Percentiles rank a stretch among this genome's conserved stretches.
phyloP scores from a whole-genome alignment of 2,888 invertebrate species.

The Syritta pipiens region DNA sequence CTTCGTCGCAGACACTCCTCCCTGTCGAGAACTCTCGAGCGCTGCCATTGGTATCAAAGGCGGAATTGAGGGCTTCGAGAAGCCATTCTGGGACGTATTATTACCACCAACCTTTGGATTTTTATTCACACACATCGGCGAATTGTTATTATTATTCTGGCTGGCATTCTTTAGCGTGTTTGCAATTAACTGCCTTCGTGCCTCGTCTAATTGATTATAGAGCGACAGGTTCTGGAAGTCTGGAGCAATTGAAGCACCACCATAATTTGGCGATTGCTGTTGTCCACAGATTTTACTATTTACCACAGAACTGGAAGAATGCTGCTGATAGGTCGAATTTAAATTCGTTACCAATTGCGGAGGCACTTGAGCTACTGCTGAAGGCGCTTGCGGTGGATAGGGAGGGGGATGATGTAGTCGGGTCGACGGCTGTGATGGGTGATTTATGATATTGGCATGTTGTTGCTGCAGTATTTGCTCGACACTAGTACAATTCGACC shows the following conservation, averaged over 20 bases:
- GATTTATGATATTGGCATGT: constrained; percentile 70
- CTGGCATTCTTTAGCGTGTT: constrained; percentile 39
- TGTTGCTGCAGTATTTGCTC: constrained; percentile 79
- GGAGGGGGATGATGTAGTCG: constrained; percentile 70
- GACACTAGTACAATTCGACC: constrained; percentile 78
- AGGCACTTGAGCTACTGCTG: constrained; percentile 39
- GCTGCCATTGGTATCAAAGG: constrained; percentile 71
- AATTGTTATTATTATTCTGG: constrained; percentile 60
- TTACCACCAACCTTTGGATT: constrained; percentile 25
- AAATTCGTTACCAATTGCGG: constrained; percentile 39
- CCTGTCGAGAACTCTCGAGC: constrained; percentile 31
- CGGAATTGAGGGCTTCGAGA: constrained; percentile 72
- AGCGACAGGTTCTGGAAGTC: constrained; percentile 76
- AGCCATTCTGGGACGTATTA: constrained; percentile 21
- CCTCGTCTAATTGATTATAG: constrained; percentile 76
- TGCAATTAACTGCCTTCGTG: constrained; percentile 63
- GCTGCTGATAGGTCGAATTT: constrained; percentile 66
- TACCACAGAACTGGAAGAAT: not conserved
- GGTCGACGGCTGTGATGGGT: constrained; percentile 50
- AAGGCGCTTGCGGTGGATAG: constrained; percentile 63
- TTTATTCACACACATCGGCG: constrained; percentile 41
- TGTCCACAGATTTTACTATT: constrained; percentile 5
- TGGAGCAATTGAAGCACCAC: constrained; percentile 37
- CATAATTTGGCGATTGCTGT: constrained; percentile 31
- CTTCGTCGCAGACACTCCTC: constrained; percentile 14